Conservation (phyloP, 2,888 invertebrate species). For the Pseudanteris insignis region DNA sequence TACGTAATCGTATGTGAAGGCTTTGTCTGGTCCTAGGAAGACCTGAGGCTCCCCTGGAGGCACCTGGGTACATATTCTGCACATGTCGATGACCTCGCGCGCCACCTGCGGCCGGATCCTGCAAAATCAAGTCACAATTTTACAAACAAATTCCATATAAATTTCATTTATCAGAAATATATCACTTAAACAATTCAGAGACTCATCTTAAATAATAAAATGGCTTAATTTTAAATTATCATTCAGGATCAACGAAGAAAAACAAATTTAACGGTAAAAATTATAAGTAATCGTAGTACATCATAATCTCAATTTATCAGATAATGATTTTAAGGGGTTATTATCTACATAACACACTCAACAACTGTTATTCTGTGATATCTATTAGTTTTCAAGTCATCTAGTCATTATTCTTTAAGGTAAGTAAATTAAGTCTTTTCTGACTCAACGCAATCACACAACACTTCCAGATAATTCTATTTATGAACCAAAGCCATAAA, state of each 20-base stretch:
- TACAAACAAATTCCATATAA: too few species aligned
- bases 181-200: not conserved
- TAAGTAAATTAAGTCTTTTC: conserved; percentile 5
- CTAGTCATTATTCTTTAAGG: conserved; percentile 1
- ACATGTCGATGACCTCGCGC: conserved; percentile 93
- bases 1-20: conserved; percentile 96
- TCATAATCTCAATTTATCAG: too few species aligned
- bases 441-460: conserved; percentile 2
- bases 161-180: not conserved
- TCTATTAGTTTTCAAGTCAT: too few species aligned
- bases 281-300: too few species aligned
- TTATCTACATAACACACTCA: too few species aligned
- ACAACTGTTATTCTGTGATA: too few species aligned
- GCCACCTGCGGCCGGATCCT: conserved; percentile 96
- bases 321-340: too few species aligned
- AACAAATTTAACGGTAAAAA: not conserved
- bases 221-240: too few species aligned
- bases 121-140: conserved; percentile 52
- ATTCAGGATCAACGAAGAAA: too few species aligned
- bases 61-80: conserved; percentile 90
- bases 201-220: too few species aligned
- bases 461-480: conserved; percentile 1
- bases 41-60: conserved; percentile 84
- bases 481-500: conserved; percentile 5
- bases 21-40: conserved; percentile 90